phyloP scores from a whole-genome alignment of 1,140 invertebrate genomes.

The Meteorus sp. region DNA sequence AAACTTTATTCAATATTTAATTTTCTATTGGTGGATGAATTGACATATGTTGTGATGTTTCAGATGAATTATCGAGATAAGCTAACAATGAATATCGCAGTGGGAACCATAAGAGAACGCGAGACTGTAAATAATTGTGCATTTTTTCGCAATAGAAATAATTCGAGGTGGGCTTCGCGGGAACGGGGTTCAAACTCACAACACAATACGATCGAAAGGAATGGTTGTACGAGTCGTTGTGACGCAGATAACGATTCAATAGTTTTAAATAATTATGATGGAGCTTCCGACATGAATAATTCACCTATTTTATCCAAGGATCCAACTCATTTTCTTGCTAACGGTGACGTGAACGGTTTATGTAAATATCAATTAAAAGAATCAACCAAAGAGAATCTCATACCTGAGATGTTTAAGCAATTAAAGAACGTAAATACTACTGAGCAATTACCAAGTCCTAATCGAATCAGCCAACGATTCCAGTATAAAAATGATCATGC shows the following conservation, averaged over 20 bases:
- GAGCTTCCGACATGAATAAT: conserved; percentile 1
- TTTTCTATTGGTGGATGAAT: neutral
- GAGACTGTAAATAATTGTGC: conserved; percentile 4
- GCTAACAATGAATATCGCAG: conserved; percentile 34
- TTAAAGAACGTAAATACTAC: neutral
- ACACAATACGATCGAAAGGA: neutral
- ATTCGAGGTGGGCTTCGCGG: conserved; percentile 11
- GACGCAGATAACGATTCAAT: neutral
- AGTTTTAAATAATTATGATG: neutral
- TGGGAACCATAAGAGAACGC: conserved; percentile 15
- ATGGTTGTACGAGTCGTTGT: neutral
- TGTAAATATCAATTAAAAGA: neutral
- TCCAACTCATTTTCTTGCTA: neutral
- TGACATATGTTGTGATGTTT: too few relatives aligned
- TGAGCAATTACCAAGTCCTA: neutral
- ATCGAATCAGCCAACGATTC: neutral
- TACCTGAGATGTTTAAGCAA: conserved; percentile 6
- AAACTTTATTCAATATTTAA: neutral
- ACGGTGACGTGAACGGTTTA: neutral
- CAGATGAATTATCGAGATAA: neutral
- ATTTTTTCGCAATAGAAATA: neutral
- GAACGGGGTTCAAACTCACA: conserved; percentile 9
- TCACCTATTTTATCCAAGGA: neutral
- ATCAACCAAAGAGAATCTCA: conserved; percentile 15
- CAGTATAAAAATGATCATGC: neutral